Evolutionary conservation across 1,140 invertebrate species (phyloP).

Genomic region (Hesperophylax magnus): DNA sequence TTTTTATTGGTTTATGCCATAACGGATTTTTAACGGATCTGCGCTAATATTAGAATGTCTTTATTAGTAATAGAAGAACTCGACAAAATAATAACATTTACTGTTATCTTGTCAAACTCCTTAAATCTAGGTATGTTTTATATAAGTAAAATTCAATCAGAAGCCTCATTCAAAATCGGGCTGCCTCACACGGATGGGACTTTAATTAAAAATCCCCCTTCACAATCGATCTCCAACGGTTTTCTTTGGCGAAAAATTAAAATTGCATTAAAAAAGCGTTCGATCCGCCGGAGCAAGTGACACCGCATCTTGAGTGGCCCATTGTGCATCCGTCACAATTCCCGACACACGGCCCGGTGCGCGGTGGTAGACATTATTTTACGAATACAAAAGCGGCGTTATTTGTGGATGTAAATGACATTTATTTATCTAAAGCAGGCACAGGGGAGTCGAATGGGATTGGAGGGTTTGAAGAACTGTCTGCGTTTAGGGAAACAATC

Average conservation of each 20-base stretch:
- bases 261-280: conserved; percentile 37
- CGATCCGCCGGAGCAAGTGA: conserved; percentile 39
- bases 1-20: no score
- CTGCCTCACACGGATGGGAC: no score
- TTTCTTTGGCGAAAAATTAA: conserved; percentile 23
- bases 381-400: conserved; percentile 42
- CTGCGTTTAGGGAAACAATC: no score
- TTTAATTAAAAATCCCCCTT: background rate
- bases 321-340: conserved; percentile 35
- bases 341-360: conserved; percentile 16
- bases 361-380: conserved; percentile 6
- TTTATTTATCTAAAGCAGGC: conserved; percentile 52
- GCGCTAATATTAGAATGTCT: no score
- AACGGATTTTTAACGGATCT: no score
- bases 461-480: no score
- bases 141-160: no score
- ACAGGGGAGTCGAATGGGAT: background rate
- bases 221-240: conserved; percentile 28
- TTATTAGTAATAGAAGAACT: no score
- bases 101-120: no score
- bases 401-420: conserved; percentile 56
- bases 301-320: conserved; percentile 43
- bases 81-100: no score
- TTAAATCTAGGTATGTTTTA: no score
- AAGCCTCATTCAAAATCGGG: no score